Conservation (phyloP, 2,113 vertebrate genomes). For the Phoenicopterus ruber region DNA sequence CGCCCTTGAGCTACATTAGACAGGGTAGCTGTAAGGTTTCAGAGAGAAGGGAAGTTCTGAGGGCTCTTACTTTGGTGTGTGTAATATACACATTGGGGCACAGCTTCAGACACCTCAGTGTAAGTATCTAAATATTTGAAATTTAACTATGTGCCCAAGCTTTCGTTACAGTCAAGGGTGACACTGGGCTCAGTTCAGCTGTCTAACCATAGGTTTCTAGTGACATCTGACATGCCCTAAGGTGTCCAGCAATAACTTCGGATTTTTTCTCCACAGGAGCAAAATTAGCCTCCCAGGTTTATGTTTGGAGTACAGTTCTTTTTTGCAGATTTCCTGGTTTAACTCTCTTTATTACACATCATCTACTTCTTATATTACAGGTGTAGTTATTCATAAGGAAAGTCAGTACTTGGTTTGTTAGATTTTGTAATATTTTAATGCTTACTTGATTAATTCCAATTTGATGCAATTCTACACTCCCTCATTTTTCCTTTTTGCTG, state of each 20-base stretch:
- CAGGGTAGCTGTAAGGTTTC: not conserved
- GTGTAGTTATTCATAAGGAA: not conserved
- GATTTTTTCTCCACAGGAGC: not conserved
- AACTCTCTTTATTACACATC: not conserved
- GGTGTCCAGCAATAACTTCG: not conserved
- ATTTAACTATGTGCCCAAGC: not conserved
- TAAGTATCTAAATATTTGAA: not conserved
- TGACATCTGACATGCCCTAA: not conserved
- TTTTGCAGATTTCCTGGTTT: not conserved
- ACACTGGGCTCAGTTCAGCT: not conserved
- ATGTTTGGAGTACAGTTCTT: not conserved
- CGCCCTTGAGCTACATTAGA: not conserved
- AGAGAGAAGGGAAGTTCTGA: not conserved
- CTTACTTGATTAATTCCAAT: not conserved
- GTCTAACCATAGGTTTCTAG: not conserved
- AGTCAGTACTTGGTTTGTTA: not conserved
- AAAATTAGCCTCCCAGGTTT: not conserved
- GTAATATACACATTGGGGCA: not conserved
- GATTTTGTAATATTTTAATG: not conserved
- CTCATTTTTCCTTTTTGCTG: not conserved
- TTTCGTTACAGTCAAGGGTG: not conserved
- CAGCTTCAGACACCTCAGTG: not conserved
- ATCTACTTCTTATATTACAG: not conserved
- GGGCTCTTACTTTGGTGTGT: not conserved
- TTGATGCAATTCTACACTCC: not conserved